Percentiles rank a stretch among this genome's conserved stretches.
These are phyloP conservation scores for Eptesicus fuscus DNA, from an alignment of 2,113 vertebrate species.

Conservation along the genomic window DNA sequence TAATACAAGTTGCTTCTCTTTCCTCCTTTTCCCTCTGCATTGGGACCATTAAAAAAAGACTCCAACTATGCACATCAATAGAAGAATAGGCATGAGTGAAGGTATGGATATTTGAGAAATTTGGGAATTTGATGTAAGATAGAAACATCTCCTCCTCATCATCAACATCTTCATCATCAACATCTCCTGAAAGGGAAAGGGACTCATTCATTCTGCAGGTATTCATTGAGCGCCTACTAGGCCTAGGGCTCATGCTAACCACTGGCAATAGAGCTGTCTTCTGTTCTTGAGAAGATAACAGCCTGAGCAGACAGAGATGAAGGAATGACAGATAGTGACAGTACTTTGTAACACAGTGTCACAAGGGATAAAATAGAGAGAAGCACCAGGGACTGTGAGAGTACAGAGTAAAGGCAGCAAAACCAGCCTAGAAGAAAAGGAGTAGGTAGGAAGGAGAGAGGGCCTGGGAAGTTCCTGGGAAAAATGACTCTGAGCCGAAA, in stretches of 20 bases:
- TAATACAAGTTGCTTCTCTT: slow-evolving; percentile 21
- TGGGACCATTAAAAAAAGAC: background rate
- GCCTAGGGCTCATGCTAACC: background rate
- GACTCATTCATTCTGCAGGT: background rate
- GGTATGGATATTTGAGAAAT: background rate
- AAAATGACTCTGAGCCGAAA: background rate
- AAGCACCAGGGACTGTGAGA: background rate
- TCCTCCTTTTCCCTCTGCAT: background rate
- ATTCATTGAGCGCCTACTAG: background rate
- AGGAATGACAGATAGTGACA: background rate
- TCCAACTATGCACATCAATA: background rate
- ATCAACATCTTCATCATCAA: background rate
- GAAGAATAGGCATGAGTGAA: background rate
- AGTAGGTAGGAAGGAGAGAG: accelerated
- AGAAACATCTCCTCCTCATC: slow-evolving; percentile 31
- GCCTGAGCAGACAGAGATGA: background rate
- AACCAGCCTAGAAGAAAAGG: background rate
- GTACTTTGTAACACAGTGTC: background rate
- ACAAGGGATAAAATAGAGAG: background rate
- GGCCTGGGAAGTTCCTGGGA: background rate
- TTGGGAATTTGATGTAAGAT: slow-evolving; percentile 6
- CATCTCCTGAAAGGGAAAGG: background rate
- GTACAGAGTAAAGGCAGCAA: background rate
- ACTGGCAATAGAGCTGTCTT: background rate
- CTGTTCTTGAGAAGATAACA: background rate